A percentile compares a stretch with the other conserved stretches of the same genome.
phyloP scores from a whole-genome alignment of 2,113 vertebrate species.

The Poecilia latipinna region DNA sequence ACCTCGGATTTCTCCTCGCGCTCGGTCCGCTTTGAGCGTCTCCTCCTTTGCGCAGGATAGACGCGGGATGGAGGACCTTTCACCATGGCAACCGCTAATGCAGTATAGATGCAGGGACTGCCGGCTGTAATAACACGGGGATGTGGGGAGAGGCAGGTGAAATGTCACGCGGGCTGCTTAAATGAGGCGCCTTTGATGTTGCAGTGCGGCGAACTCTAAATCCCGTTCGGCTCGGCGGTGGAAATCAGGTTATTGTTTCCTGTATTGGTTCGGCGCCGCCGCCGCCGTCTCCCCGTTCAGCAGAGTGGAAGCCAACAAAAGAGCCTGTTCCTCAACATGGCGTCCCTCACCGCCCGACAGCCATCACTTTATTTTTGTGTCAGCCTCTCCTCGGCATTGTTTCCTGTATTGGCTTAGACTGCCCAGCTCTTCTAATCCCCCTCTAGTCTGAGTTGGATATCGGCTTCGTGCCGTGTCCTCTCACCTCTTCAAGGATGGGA shows the following conservation, averaged over 20 bases:
- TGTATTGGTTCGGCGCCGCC: slow-evolving; percentile 39
- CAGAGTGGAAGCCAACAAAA: slow-evolving; percentile 44
- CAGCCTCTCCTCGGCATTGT: slow-evolving; percentile 62
- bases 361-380: slow-evolving; percentile 41
- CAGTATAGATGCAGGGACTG: slow-evolving; percentile 62
- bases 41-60: slow-evolving; percentile 48
- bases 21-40: slow-evolving; percentile 42
- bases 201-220: slow-evolving; percentile 52
- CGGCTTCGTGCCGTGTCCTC: slow-evolving; percentile 53
- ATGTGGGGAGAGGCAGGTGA: slow-evolving; percentile 60
- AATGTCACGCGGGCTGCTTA: slow-evolving; percentile 60
- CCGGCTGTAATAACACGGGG: slow-evolving; percentile 56
- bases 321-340: slow-evolving; percentile 36
- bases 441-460: slow-evolving; percentile 64
- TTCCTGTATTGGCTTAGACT: slow-evolving; percentile 70
- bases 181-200: slow-evolving; percentile 66
- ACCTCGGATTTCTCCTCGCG: slow-evolving; percentile 44
- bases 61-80: slow-evolving; percentile 67
- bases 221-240: slow-evolving; percentile 38
- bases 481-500: slow-evolving; percentile 48
- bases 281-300: slow-evolving; percentile 34
- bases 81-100: slow-evolving; percentile 77
- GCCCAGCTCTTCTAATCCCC: slow-evolving; percentile 68
- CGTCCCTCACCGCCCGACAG: slow-evolving; percentile 45
- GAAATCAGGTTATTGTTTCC: slow-evolving; percentile 54